Conservation (phyloP, 2,888 invertebrate species). For the Rhamphomyia laevipes region DNA sequence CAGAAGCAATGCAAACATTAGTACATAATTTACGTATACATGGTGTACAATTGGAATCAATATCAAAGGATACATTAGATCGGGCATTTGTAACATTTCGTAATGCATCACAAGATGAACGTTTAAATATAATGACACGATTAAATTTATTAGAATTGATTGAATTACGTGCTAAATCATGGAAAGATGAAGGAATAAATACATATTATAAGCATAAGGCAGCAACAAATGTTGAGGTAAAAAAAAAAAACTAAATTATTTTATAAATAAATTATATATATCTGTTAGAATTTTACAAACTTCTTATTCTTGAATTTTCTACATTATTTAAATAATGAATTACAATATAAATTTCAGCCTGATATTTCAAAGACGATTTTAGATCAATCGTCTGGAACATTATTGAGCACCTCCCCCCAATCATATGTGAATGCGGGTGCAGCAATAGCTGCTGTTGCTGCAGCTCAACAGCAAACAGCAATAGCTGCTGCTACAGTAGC, state of each 20-base stretch:
- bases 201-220: constrained; percentile 68
- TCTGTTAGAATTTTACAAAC: no score
- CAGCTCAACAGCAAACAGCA: constrained; percentile 25
- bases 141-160: constrained; percentile 83
- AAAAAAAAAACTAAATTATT: neutral
- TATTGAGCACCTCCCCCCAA: constrained; percentile 43
- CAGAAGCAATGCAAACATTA: constrained; percentile 63
- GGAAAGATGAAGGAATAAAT: constrained; percentile 78
- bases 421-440: constrained; percentile 28
- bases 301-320: no score
- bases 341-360: constrained; percentile 15
- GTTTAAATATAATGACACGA: constrained; percentile 73
- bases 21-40: constrained; percentile 70
- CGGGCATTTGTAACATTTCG: constrained; percentile 75
- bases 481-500: neutral
- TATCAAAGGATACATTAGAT: constrained; percentile 77
- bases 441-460: constrained; percentile 27
- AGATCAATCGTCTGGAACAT: constrained; percentile 31
- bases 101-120: constrained; percentile 79
- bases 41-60: constrained; percentile 67
- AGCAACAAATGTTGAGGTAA: constrained; percentile 47
- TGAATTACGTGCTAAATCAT: constrained; percentile 82
- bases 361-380: constrained; percentile 17
- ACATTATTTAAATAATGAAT: no score
- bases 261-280: neutral